Evolutionary conservation across 2,888 invertebrate species (phyloP).

Genomic region (Eristalis intricaria): DNA sequence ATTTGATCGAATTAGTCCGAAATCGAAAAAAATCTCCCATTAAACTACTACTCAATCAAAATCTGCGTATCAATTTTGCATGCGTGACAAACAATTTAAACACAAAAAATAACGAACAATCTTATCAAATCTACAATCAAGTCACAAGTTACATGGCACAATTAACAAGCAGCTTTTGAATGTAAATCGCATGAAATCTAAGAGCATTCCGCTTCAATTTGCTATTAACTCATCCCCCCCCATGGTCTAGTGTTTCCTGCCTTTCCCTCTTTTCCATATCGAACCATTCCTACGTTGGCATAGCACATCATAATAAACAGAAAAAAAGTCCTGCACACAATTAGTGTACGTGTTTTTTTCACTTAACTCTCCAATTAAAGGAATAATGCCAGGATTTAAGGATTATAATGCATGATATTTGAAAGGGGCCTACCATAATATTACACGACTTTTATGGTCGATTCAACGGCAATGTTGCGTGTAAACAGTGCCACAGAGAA

Average conservation of each 20-base stretch:
- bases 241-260: background rate
- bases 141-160: too few species aligned
- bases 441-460: constrained; percentile 19
- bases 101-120: too few species aligned
- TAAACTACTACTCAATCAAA: too few species aligned
- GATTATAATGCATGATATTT: background rate
- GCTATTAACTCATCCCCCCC: too few species aligned
- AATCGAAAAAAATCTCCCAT: background rate
- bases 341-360: constrained; percentile 18
- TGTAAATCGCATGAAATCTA: too few species aligned
- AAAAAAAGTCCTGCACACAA: background rate
- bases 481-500: constrained; percentile 3
- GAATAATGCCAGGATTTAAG: background rate
- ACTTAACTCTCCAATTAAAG: constrained; percentile 24
- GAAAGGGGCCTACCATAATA: constrained; percentile 7
- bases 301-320: background rate
- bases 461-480: constrained; percentile 39
- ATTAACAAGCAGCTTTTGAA: too few species aligned
- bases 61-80: background rate
- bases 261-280: background rate
- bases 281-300: background rate
- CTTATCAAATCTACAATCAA: too few species aligned
- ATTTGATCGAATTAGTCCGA: too few species aligned
- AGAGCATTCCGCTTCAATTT: too few species aligned
- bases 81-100: too few species aligned